These are phyloP conservation scores for Cryptus viduatorius DNA, from an alignment of 2,888 invertebrate genomes.

Conservation along the genomic window DNA sequence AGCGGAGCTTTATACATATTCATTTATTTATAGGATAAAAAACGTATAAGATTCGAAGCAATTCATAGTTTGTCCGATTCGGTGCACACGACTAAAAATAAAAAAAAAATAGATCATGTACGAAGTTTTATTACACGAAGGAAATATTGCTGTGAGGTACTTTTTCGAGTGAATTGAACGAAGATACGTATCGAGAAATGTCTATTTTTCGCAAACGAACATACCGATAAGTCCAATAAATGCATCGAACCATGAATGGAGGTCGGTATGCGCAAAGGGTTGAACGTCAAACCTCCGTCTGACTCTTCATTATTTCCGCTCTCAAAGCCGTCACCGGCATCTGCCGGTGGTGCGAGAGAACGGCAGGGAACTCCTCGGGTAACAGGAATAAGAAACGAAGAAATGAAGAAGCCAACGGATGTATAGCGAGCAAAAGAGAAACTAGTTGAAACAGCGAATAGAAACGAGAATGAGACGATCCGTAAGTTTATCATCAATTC, in stretches of 20 bases:
- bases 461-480: conserved; percentile 5
- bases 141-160: not conserved
- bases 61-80: too few species aligned
- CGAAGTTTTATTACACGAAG: not conserved
- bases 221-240: conserved; percentile 68
- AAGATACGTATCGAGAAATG: not conserved
- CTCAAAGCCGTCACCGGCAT: conserved; percentile 55
- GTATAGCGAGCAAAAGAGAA: not conserved
- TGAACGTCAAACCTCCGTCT: conserved; percentile 51
- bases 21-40: too few species aligned
- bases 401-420: not conserved
- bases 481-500: conserved; percentile 15
- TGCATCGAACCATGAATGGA: conserved; percentile 54
- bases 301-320: conserved; percentile 72
- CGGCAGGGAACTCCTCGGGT: not conserved
- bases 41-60: too few species aligned
- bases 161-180: conserved; percentile 14
- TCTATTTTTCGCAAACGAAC: conserved; percentile 27
- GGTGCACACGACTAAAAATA: too few species aligned
- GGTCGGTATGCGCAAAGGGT: conserved; percentile 12
- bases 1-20: too few species aligned
- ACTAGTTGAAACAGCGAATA: not conserved
- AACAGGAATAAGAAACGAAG: not conserved
- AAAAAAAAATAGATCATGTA: not conserved
- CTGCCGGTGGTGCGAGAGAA: conserved; percentile 20